These are phyloP conservation scores for Drosophila rufa DNA, from an alignment of 1,140 invertebrate genomes.

Conservation along the genomic window DNA sequence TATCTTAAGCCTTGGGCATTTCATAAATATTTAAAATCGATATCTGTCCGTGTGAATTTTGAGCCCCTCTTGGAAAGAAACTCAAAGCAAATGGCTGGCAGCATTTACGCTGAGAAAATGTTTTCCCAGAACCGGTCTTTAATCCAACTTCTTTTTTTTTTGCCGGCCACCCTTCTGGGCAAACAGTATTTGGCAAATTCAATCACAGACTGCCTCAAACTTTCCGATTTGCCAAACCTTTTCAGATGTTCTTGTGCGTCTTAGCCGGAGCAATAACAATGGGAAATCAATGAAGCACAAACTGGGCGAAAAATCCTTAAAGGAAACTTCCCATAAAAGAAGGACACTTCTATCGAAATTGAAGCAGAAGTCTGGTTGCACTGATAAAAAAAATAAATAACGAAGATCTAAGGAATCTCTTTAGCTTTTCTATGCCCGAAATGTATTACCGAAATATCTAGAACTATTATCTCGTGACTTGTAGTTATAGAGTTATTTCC, in stretches of 20 bases:
- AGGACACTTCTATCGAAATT: constrained; percentile 25
- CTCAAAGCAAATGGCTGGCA: background rate
- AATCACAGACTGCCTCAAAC: constrained; percentile 39
- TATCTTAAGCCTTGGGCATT: background rate
- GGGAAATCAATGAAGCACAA: constrained; percentile 63
- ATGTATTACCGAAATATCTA: background rate
- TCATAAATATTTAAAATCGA: background rate
- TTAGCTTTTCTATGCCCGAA: too few species aligned
- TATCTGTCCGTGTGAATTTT: background rate
- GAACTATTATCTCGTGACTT: too few species aligned
- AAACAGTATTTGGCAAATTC: constrained; percentile 47
- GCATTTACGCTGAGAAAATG: constrained; percentile 9
- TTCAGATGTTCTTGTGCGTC: constrained; percentile 4
- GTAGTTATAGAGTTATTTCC: too few species aligned
- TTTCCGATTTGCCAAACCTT: constrained; percentile 44
- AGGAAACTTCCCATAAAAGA: constrained; percentile 44
- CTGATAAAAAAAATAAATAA: background rate
- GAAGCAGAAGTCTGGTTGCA: constrained; percentile 4
- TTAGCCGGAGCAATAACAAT: constrained; percentile 47
- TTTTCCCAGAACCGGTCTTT: constrained; percentile 11
- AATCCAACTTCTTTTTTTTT: constrained; percentile 4
- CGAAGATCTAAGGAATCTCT: too few species aligned
- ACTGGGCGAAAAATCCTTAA: constrained; percentile 45
- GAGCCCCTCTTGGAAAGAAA: background rate
- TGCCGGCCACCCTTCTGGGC: constrained; percentile 12